These are phyloP conservation scores for Rana temporaria DNA, from an alignment of 2,113 vertebrate species.

Conservation along the genomic window DNA sequence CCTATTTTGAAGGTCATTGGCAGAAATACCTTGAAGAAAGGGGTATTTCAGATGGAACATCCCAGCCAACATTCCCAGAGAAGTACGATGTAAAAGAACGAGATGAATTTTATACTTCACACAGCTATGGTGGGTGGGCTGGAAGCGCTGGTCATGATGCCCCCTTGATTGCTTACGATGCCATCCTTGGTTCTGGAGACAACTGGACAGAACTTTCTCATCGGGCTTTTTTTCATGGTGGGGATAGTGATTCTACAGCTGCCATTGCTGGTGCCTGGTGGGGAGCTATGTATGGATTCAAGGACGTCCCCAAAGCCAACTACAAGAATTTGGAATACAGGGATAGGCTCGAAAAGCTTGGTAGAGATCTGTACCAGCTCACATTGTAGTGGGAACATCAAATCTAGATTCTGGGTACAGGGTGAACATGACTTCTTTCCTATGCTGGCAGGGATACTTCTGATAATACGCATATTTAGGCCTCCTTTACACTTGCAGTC, in stretches of 20 bases:
- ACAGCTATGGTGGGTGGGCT: slow-evolving; percentile 76
- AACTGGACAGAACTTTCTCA: slow-evolving; percentile 79
- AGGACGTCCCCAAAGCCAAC: slow-evolving; percentile 68
- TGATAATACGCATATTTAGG: too few relatives aligned
- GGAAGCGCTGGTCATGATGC: slow-evolving; percentile 83
- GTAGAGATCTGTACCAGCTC: slow-evolving; percentile 67
- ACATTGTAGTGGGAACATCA: not conserved
- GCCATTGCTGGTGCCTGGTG: slow-evolving; percentile 79
- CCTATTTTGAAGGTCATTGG: slow-evolving; percentile 79
- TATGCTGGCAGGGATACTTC: too few relatives aligned
- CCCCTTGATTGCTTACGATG: slow-evolving; percentile 84
- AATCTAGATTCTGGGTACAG: too few relatives aligned
- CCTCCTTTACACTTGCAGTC: too few relatives aligned
- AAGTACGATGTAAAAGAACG: slow-evolving; percentile 72
- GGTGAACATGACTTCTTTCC: too few relatives aligned
- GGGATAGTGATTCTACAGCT: slow-evolving; percentile 81
- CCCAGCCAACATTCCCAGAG: slow-evolving; percentile 69
- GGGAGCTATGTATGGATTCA: slow-evolving; percentile 76
- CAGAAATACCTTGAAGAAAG: slow-evolving; percentile 72
- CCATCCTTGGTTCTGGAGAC: slow-evolving; percentile 72
- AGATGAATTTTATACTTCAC: slow-evolving; percentile 73
- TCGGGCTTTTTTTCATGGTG: slow-evolving; percentile 79
- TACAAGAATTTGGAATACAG: slow-evolving; percentile 76
- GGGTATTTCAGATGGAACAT: slow-evolving; percentile 73
- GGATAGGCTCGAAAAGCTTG: slow-evolving; percentile 70